Base-by-base conservation (phyloP, 2,113 vertebrate species). In the Platysternon megacephalum region DNA sequence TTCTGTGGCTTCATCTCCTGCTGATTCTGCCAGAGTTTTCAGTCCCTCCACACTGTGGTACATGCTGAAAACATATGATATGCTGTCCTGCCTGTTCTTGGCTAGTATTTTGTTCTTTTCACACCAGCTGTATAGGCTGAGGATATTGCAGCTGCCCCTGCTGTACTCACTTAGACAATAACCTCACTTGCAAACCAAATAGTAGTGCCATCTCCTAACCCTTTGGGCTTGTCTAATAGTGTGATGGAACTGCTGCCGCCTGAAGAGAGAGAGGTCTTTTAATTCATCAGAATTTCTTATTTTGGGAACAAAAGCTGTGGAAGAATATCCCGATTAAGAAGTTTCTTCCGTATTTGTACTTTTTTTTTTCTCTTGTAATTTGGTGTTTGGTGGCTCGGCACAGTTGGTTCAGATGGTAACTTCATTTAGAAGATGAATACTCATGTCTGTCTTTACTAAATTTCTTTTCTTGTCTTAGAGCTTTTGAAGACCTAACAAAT, bases 401-500 rank as follows among this genome's bases (percentile, higher is more conserved):
- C 85, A 81, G 3, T 11, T 80, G 26, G 11, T 55, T 96, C 4
- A 8, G 86, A 87, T 86, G 42, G 16, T 46, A 39, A 22, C 3
- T 65, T 26, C 39, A 6, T 76, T 39, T 76, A 42, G 58, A 51
- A 32, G 28, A 29, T 39, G 56, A 79, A 1, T 76, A 68, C 13
- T 6, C 85, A 74, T 72, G 88, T 52, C 12, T 96, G 10, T 48
- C 24, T 13, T 93, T 21, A 55, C 6, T 14, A 1, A 65, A 10
- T 58, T 2, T 76, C 44, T 78, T 88, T 53, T 84, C 84, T 90
- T 88, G 55, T 79, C 14, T 82, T 93, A 99, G 99, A 97, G 99
- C 99, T 1, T 98, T 98, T 11, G 97, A 98, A 96, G 99, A 99
- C 93, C 96, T 99, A 88, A 99, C 98, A 91, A 98, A 86, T 76